Base-by-base conservation (phyloP, 2,888 invertebrate species). In the Parapristionchus giblindavisi region DNA sequence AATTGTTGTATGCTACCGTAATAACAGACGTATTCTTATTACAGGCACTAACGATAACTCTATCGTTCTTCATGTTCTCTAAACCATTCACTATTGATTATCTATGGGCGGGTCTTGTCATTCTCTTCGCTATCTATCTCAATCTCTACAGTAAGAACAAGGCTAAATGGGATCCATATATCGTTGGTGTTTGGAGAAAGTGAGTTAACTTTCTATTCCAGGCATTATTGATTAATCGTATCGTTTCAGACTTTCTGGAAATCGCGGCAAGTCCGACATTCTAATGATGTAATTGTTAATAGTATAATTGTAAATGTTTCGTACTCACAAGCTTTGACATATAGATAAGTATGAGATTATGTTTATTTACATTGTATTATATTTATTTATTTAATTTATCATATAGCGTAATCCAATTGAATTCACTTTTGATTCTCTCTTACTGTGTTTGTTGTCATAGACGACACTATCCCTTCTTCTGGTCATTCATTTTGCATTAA, bases 31-130 rank as follows among this genome's bases (percentile, higher is more conserved):
- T n/a, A n/a, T n/a, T 17, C 43, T 43, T 17, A 8, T 17, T 8
- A 5, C 71, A 97, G 90, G 95, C 94, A 0, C 91, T 97, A 27
- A 94, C 96, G 3, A 96, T 97, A 75, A 91, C 94, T 43, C 91
- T 97, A 80, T 97, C 96, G 0, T 98, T 98, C 89, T 82, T 96
- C 73, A 92, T 96, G 86, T 98, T 98, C 88, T 92, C 93, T 88
- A 97, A 97, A 89, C 96, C 96, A 3, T 96, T 95, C 87, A 93
- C 94, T 32, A 92, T 93, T 83, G 94, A 95, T 93, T 96, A 92
- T 92, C 93, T 92, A 0, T 96, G 95, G 94, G 94, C 95, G 0
- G 96, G 96, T 1, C 88, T 93, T 29, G 90, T 97, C 73, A 94
- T 97, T 0, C 91, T 95, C 0, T 81, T 94, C 40, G 96, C 96